Percentiles rank a stretch among this genome's conserved stretches.
Evolutionary conservation across 2,113 vertebrate species (phyloP).

Genomic region (Oceanodroma tethys): DNA sequence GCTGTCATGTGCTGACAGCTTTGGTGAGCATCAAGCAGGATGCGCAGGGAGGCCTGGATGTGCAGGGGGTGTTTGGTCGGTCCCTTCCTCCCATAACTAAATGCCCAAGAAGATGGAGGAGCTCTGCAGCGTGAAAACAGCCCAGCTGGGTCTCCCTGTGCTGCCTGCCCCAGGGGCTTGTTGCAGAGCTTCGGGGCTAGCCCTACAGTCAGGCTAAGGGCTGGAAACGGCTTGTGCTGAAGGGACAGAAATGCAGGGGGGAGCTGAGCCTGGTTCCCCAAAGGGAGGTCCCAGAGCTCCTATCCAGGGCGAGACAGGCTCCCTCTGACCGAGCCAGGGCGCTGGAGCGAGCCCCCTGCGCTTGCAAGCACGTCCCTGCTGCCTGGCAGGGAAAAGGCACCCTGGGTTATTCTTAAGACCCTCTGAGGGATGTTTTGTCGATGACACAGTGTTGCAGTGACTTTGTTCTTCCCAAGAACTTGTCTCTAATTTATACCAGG

Average conservation of each 20-base stretch:
- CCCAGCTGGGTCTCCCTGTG: too few species aligned
- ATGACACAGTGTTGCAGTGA: not conserved
- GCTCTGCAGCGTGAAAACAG: not conserved
- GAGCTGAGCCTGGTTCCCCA: not conserved
- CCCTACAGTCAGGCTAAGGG: not conserved
- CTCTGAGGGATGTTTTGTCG: not conserved
- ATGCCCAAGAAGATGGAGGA: not conserved
- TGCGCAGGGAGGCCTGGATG: not conserved
- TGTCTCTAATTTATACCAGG: not conserved
- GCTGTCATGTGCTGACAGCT: not conserved
- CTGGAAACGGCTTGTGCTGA: not conserved
- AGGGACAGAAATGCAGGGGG: not conserved
- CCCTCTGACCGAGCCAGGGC: fast-evolving
- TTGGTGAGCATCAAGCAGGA: not conserved
- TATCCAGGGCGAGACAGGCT: not conserved
- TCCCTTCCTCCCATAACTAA: not conserved
- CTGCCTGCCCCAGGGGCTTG: not conserved
- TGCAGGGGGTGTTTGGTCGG: fast-evolving
- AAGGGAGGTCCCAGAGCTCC: not conserved
- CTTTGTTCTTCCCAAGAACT: not conserved
- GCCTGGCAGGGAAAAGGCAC: not conserved
- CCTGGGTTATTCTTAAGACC: not conserved
- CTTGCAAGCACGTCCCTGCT: fast-evolving
- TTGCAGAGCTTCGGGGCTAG: not conserved
- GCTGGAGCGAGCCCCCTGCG: fast-evolving